A percentile compares a stretch with the other conserved stretches of the same genome.
phyloP scores from a whole-genome alignment of 2,113 vertebrate species.

The Rhipidura dahli region DNA sequence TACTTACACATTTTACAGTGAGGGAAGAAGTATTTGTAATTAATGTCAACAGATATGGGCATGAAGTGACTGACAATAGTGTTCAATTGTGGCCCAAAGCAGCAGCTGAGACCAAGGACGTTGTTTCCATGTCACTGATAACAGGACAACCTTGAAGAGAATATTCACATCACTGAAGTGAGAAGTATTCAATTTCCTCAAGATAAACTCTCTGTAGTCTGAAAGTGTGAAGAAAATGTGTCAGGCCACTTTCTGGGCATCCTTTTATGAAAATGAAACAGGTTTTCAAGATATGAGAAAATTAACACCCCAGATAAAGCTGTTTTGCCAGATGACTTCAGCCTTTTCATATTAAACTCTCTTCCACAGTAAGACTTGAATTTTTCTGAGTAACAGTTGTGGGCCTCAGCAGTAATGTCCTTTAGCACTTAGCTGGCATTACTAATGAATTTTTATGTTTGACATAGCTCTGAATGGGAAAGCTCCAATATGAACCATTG shows the following conservation, averaged over 20 bases:
- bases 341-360: neutral
- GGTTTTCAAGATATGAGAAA: neutral
- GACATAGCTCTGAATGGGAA: neutral
- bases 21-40: neutral
- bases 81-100: neutral
- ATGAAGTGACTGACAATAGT: neutral
- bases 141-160: neutral
- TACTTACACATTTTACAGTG: neutral
- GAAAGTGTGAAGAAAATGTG: neutral
- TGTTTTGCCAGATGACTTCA: neutral
- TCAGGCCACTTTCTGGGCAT: neutral
- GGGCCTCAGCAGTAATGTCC: neutral
- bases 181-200: neutral
- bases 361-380: neutral
- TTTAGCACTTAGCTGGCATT: neutral
- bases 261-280: conserved; percentile 19
- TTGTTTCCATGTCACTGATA: neutral
- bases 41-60: neutral
- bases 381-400: neutral
- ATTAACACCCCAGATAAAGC: neutral
- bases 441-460: neutral
- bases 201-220: neutral
- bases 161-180: neutral
- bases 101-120: neutral
- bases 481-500: neutral